Evolutionary conservation across 2,888 invertebrate species (phyloP).

Genomic region (Pyrrhia umbra): DNA sequence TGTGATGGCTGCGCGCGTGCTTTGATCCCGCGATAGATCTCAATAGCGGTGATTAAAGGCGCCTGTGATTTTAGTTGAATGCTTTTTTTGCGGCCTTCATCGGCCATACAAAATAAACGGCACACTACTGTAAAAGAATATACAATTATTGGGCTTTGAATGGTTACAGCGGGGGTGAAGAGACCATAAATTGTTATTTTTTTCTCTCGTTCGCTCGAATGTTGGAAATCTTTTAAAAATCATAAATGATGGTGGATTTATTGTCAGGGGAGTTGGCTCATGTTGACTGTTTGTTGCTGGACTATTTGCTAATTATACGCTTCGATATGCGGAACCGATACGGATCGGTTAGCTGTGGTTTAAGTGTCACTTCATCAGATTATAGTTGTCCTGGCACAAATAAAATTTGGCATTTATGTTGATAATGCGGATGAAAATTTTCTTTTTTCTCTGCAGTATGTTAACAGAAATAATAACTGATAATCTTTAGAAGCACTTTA

Average conservation of each 20-base stretch:
- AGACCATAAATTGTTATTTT: constrained; percentile 89
- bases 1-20: constrained; percentile 79
- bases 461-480: no score
- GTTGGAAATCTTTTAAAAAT: constrained; percentile 87
- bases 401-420: no score
- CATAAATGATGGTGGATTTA: constrained; percentile 83
- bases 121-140: constrained; percentile 90
- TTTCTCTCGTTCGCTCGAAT: constrained; percentile 72
- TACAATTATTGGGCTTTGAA: constrained; percentile 90
- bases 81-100: constrained; percentile 87
- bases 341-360: constrained; percentile 34
- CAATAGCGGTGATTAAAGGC: constrained; percentile 91
- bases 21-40: constrained; percentile 90
- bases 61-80: constrained; percentile 90
- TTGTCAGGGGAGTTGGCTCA: constrained; percentile 75
- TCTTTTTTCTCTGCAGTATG: no score
- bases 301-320: constrained; percentile 85
- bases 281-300: constrained; percentile 66
- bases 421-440: no score
- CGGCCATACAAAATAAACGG: constrained; percentile 87
- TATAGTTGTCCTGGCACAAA: no score
- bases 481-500: no score
- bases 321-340: constrained; percentile 66
- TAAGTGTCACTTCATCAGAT: constrained; percentile 15
- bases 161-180: constrained; percentile 90